phyloP scores from a whole-genome alignment of 92 coral and sea anemone genomes.

The Porites lobata region DNA sequence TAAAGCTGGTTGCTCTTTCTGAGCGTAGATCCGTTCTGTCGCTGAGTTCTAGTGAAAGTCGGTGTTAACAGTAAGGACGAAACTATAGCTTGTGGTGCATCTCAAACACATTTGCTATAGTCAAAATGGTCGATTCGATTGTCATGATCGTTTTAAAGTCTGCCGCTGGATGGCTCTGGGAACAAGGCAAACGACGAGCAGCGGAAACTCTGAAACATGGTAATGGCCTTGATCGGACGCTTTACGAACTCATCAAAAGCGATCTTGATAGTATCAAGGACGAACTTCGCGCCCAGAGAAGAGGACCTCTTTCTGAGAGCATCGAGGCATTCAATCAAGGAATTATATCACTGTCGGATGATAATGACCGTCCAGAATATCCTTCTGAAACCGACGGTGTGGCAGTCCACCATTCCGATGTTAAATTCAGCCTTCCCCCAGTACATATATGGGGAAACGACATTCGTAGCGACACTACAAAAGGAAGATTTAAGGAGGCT shows the following conservation, averaged over 20 bases:
- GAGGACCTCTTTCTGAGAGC: not conserved
- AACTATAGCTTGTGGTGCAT: too few relatives aligned
- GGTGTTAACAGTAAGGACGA: too few relatives aligned
- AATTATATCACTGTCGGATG: not conserved
- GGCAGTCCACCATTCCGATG: too few relatives aligned
- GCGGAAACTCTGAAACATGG: not conserved
- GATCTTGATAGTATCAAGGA: slow-evolving; percentile 11
- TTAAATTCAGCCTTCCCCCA: not conserved
- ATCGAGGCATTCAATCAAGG: not conserved
- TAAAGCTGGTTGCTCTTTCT: too few relatives aligned
- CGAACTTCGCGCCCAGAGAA: not conserved
- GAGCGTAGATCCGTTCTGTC: too few relatives aligned
- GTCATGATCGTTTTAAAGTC: slow-evolving; percentile 2
- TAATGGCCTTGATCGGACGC: not conserved
- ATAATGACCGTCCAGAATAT: not conserved
- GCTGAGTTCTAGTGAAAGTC: too few relatives aligned
- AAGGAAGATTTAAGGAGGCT: not conserved
- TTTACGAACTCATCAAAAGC: not conserved
- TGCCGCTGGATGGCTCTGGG: not conserved
- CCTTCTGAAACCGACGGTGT: too few relatives aligned
- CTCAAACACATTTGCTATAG: too few relatives aligned
- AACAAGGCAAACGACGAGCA: not conserved
- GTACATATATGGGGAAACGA: not conserved
- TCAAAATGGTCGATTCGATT: not conserved
- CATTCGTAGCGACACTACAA: not conserved